A percentile compares a stretch with the other conserved stretches of the same genome.
Conservation (phyloP, 2,113 vertebrate genomes). For the Guaruba guarouba region DNA sequence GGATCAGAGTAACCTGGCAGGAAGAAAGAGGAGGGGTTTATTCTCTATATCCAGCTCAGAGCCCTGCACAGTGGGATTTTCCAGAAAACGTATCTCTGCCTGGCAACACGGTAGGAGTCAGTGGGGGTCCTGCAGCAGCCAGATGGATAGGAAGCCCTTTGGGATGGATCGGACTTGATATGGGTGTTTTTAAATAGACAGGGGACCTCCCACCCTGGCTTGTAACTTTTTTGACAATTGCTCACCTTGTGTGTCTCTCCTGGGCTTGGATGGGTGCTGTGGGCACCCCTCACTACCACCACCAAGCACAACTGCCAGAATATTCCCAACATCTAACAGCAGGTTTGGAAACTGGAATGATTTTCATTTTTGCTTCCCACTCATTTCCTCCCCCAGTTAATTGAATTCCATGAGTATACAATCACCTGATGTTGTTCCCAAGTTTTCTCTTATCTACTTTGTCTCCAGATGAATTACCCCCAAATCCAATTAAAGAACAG, state of each 20-base stretch:
- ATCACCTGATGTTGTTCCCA: background rate
- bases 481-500: background rate
- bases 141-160: background rate
- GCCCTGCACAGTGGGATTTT: background rate
- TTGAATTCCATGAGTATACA: background rate
- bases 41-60: background rate
- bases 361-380: background rate
- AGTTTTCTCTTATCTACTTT: background rate
- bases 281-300: background rate
- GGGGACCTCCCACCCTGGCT: background rate
- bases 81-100: background rate
- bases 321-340: background rate
- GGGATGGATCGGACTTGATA: background rate
- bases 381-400: background rate
- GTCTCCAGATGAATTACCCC: slow-evolving; percentile 12
- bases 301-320: background rate
- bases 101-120: background rate
- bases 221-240: background rate
- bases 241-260: background rate
- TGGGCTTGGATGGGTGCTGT: background rate
- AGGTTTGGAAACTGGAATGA: background rate
- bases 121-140: background rate
- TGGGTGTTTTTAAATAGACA: background rate
- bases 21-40: background rate
- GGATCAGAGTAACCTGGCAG: background rate